These are phyloP conservation scores for Cardiocondyla obscurior DNA, from an alignment of 1,140 invertebrate species.

Conservation along the genomic window DNA sequence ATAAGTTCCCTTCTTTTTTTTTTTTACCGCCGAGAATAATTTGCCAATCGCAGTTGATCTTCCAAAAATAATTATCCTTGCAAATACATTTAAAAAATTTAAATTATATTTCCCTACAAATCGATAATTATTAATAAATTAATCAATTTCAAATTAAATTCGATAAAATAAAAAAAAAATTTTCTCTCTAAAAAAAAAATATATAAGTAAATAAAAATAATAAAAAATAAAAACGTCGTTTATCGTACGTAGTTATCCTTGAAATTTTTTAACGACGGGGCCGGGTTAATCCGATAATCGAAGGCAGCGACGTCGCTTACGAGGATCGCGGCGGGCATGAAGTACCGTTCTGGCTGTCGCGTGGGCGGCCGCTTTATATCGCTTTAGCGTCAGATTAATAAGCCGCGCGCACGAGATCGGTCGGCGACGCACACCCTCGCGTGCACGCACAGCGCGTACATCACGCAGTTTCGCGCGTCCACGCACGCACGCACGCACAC, in stretches of 20 bases:
- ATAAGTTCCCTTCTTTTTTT: neutral
- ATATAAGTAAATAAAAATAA: too few species aligned
- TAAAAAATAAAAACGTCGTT: too few species aligned
- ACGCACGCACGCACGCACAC: slow-evolving; percentile 44
- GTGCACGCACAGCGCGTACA: slow-evolving; percentile 57
- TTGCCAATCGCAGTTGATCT: neutral
- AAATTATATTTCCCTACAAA: too few species aligned
- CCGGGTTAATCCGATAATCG: slow-evolving; percentile 18
- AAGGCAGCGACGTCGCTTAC: neutral
- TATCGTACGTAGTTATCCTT: neutral
- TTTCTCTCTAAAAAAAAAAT: too few species aligned
- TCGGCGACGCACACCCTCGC: slow-evolving; percentile 39
- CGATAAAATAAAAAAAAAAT: neutral
- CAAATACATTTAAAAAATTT: too few species aligned
- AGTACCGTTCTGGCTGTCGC: slow-evolving; percentile 76
- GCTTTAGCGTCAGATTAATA: slow-evolving; percentile 79
- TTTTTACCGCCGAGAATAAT: neutral
- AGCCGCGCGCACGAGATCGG: slow-evolving; percentile 70
- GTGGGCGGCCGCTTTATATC: slow-evolving; percentile 77
- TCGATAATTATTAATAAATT: neutral
- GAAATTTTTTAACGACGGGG: neutral
- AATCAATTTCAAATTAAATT: neutral
- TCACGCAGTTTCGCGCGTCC: slow-evolving; percentile 53
- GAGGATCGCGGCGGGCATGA: slow-evolving; percentile 66
- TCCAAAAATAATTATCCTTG: neutral